phyloP scores from a whole-genome alignment of 2,888 invertebrate species.

The Luperina nickerlii region DNA sequence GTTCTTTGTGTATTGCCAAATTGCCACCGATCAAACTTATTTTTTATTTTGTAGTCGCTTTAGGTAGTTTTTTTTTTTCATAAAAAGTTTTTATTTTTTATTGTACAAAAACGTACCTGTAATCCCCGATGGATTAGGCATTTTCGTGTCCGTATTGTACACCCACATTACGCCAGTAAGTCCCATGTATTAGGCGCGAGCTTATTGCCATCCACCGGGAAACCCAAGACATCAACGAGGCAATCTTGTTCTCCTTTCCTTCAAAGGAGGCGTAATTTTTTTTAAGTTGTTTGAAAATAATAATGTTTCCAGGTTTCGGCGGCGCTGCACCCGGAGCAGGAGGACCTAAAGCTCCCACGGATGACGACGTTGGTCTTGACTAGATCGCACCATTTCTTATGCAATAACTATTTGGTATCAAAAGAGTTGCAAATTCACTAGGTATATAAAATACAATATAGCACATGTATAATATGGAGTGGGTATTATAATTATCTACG shows the following conservation, averaged over 20 bases:
- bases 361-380: conserved; percentile 92
- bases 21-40: background rate
- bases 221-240: background rate
- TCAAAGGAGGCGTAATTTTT: background rate
- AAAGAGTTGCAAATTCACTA: conserved; percentile 55
- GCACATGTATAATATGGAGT: conserved; percentile 53
- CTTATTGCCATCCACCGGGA: background rate
- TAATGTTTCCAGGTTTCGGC: conserved; percentile 74
- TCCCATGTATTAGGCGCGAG: background rate
- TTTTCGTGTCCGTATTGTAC: background rate
- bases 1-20: background rate
- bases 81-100: background rate
- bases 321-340: conserved; percentile 75
- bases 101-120: background rate
- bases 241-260: background rate
- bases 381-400: conserved; percentile 75
- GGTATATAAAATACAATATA: conserved; percentile 42
- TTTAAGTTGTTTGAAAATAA: background rate
- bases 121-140: background rate
- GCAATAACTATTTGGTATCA: conserved; percentile 48
- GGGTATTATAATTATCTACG: conserved; percentile 56
- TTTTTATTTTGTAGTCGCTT: background rate
- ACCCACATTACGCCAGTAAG: background rate
- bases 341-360: conserved; percentile 82
- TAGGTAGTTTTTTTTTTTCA: background rate